Conservation (phyloP, 2,888 invertebrate species). For the Agrenia bidenticulata region DNA sequence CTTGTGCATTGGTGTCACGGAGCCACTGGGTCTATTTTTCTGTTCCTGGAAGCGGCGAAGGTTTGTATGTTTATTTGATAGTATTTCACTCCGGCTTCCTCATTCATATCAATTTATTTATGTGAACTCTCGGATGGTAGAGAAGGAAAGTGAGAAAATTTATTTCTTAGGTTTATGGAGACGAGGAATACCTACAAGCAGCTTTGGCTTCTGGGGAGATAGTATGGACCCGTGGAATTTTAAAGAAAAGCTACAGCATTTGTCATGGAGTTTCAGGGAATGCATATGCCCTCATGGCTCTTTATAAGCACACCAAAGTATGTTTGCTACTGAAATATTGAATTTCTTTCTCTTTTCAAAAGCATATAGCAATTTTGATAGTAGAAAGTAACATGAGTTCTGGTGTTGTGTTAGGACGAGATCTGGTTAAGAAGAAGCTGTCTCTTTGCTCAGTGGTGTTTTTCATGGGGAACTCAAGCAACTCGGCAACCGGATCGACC, state of each 20-base stretch:
- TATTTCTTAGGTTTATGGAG: conserved; percentile 65
- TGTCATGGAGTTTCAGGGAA: conserved; percentile 89
- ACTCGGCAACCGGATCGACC: conserved; percentile 72
- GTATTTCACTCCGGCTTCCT: neutral
- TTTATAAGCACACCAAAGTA: conserved; percentile 76
- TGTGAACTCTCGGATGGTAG: neutral
- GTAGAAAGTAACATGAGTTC: conserved; percentile 1
- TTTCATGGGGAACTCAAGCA: conserved; percentile 67
- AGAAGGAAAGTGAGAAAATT: conserved; percentile 2
- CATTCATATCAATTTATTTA: conserved; percentile 11
- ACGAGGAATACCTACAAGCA: conserved; percentile 68
- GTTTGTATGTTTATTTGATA: no score
- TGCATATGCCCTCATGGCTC: conserved; percentile 75
- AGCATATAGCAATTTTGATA: no score
- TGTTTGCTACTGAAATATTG: conserved; percentile 23
- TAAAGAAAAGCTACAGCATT: conserved; percentile 80
- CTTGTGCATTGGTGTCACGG: conserved; percentile 94
- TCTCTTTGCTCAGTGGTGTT: conserved; percentile 80
- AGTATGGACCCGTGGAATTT: conserved; percentile 77
- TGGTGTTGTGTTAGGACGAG: conserved; percentile 60
- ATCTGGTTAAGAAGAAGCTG: conserved; percentile 73
- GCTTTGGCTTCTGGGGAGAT: conserved; percentile 73
- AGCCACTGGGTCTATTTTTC: conserved; percentile 79
- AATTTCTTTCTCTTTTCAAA: no score
- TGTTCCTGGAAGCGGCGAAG: conserved; percentile 69